Conservation (phyloP, 1,140 invertebrate species). For the Manduca sexta region DNA sequence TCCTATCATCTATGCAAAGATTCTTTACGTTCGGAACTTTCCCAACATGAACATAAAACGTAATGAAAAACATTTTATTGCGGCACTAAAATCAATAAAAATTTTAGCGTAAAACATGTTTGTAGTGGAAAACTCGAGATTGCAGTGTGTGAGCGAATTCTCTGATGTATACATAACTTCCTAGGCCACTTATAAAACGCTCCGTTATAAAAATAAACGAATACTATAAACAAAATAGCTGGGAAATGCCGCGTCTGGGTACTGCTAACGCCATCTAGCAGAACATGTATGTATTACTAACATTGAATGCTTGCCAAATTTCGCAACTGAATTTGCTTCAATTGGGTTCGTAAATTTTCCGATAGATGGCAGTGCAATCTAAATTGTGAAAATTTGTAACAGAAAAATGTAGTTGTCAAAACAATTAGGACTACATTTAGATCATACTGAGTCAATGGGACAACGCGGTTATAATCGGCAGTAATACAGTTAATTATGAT, state of each 20-base stretch:
- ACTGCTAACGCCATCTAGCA: constrained; percentile 43
- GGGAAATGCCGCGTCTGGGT: neutral
- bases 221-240: constrained; percentile 33
- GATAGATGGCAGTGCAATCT: constrained; percentile 20
- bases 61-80: constrained; percentile 19
- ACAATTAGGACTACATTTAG: no score
- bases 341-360: constrained; percentile 7
- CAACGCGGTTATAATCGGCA: no score
- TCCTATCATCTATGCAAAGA: constrained; percentile 2
- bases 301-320: constrained; percentile 22
- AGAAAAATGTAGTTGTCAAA: no score
- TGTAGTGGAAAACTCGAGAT: constrained; percentile 30
- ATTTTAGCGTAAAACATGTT: constrained; percentile 15
- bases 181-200: constrained; percentile 61
- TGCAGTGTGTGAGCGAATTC: constrained; percentile 30
- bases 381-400: no score
- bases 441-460: no score
- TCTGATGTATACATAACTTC: constrained; percentile 46
- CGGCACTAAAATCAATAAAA: constrained; percentile 16
- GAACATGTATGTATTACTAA: neutral
- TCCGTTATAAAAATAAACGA: constrained; percentile 60
- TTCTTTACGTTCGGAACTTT: constrained; percentile 13
- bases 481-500: no score
- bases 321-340: constrained; percentile 5
- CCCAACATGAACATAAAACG: constrained; percentile 11